These are phyloP conservation scores for Paraescarpia echinospica DNA, from an alignment of 1,140 invertebrate genomes.

Conservation along the genomic window DNA sequence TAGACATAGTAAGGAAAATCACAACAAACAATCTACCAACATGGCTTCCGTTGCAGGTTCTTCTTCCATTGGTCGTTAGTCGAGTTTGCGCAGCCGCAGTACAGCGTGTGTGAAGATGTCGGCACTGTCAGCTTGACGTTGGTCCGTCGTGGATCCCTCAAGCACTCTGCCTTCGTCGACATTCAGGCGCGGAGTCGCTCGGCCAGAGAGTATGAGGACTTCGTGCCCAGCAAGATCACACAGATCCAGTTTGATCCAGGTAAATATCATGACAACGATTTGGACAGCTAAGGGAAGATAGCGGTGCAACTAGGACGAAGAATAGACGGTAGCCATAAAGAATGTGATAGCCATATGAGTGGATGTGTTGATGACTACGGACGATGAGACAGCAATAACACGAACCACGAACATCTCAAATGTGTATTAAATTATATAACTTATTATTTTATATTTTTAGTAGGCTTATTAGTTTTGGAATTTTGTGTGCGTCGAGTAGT, in stretches of 20 bases:
- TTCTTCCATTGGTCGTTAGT: slow-evolving; percentile 50
- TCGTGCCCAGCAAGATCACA: slow-evolving; percentile 39
- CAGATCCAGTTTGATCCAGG: slow-evolving; percentile 55
- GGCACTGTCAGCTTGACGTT: slow-evolving; percentile 47
- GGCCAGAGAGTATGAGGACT: slow-evolving; percentile 47
- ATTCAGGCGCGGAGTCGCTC: slow-evolving; percentile 49
- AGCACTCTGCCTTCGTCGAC: slow-evolving; percentile 43
- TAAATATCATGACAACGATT: slow-evolving; percentile 26
- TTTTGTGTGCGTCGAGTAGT: neutral
- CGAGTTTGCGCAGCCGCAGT: slow-evolving; percentile 43
- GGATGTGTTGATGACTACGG: too few relatives aligned
- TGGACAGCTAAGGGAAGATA: neutral
- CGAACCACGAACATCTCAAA: too few relatives aligned
- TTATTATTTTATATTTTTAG: too few relatives aligned
- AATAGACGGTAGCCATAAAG: too few relatives aligned
- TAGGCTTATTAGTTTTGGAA: neutral
- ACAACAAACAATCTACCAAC: neutral
- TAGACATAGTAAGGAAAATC: neutral
- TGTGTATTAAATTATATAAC: too few relatives aligned
- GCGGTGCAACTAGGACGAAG: too few relatives aligned
- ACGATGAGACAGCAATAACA: too few relatives aligned
- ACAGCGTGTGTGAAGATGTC: slow-evolving; percentile 53
- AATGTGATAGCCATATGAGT: too few relatives aligned
- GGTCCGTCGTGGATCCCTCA: slow-evolving; percentile 40
- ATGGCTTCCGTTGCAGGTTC: slow-evolving; percentile 39